Base-by-base conservation (phyloP, 2,888 invertebrate species). In the Xestia xanthographa region DNA sequence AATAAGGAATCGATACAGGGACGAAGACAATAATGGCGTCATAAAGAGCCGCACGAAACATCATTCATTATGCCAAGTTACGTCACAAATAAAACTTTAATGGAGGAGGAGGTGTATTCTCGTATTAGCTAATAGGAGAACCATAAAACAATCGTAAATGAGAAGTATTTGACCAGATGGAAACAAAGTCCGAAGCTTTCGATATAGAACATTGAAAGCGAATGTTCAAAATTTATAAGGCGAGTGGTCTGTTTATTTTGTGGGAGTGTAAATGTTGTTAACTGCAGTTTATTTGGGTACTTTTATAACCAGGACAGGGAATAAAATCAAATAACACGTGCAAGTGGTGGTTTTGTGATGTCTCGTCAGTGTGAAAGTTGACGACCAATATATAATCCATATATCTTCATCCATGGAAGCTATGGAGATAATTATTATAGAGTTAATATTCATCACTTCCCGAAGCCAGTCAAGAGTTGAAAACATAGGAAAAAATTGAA, bases 91-190 rank as follows among this genome's bases (percentile, higher is more conserved):
- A 86, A 82, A 87, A 84, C 62, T 76, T 84, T 74, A 79, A 80
- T 68, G 63, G 63, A 56, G 48, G 53, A 66, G 67, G 69, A 72
- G 70, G 72, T 69, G 79, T 82, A 83, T 74, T 69, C 77, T 67
- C 48, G 85, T 78, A 81, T 87, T 84, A 84, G 77, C 78, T 86
- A 84, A 87, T 80, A 78, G 68, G 38, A 58, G 70, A 48, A 70
- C 34, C 65, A 68, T 87, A 87, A 86, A 90, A 88, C 71, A 78
- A 84, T 84, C 82, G 82, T 85, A 86, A 88, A 86, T 69, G 67
- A 71, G 45, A 77, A 77, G 82, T 86, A 86, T 86, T 84, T 72
- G 80, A 77, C 43, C 69, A 71, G 69, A 68, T 77, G 71, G 75
- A 63, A 58, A 41, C 58, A 74, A 73, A 63, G 65, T 43, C 45